Evolutionary conservation across 2,113 vertebrate species (phyloP).

Genomic region (Oreamnos americanus): DNA sequence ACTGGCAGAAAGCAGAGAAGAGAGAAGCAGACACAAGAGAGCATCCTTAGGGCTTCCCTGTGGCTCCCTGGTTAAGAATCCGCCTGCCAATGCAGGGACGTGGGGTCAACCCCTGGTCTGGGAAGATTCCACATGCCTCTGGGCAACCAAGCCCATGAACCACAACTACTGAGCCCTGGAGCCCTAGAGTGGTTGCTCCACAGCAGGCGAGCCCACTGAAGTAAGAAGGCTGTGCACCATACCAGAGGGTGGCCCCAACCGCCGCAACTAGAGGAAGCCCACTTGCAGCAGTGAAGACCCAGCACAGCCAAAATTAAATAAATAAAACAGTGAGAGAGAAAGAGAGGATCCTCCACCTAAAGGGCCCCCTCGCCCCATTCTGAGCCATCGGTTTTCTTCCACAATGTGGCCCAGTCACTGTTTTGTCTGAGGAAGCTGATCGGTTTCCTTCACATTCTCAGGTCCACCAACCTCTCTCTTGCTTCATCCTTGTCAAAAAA

Average conservation of each 20-base stretch:
- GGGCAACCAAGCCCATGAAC: neutral
- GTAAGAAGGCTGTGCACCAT: neutral
- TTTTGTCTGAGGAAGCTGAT: neutral
- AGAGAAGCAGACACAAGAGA: neutral
- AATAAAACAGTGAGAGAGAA: neutral
- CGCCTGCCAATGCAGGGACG: neutral
- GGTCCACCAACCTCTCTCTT: no score
- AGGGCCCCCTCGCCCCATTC: neutral
- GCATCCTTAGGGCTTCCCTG: neutral
- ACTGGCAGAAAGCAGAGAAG: neutral
- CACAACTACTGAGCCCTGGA: neutral
- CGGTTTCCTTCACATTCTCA: neutral
- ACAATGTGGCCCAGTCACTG: neutral
- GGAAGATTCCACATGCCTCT: neutral
- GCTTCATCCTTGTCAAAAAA: neutral
- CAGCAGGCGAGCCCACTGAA: neutral
- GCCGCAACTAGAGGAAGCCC: neutral
- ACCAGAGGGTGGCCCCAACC: neutral
- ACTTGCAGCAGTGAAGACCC: accelerated
- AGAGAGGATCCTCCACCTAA: neutral
- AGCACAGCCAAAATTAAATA: neutral
- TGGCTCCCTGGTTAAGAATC: neutral
- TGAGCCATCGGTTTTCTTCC: neutral
- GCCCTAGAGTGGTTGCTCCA: neutral
- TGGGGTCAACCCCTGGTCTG: neutral